Evolutionary conservation across 2,113 vertebrate genomes (phyloP), one percentile per base, ranked within the genome.

Genomic region (Cepphus grylle): DNA sequence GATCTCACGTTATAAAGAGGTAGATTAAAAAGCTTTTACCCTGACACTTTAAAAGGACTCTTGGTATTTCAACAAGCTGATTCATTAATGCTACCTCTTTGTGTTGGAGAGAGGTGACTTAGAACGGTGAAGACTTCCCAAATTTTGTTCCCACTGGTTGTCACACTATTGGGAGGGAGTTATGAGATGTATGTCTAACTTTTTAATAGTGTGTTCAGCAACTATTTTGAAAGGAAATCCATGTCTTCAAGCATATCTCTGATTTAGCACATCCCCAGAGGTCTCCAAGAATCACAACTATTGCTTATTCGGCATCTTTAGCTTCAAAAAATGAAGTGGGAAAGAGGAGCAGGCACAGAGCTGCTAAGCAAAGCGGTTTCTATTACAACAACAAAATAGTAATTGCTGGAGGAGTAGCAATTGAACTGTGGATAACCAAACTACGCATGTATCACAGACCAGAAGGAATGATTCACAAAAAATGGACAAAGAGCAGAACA

Each of bases 381-480:
- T 90, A 78, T 91, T 70, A 71, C 38, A 90, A 56, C 18, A 71
- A 3, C 29, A 32, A 50, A 77, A 43, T 47, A 69, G 45, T 30
- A 56, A 56, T 62, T 66, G 45, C 69, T 47, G 67, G 81, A 81
- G 52, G 45, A 23, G 29, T 25, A 88, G 63, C 78, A 93, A 86
- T 13, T 87, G 92, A 61, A 52, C 82, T 73, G 70, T 8, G 20
- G 61, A 40, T 94, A 96, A 88, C 27, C 50, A 89, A 94, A 86
- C 45, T 58, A 63, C 34, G 12, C 18, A 26, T 56, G 65, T 61
- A 86, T 63, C 95, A 96, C 89, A 66, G 34, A 62, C 36, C 40
- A 91, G 45, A 42, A 78, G 23, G 82, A 97, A 94, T 56, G 66
- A 94, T 86, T 95, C 80, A 82, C 36, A 92, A 92, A 93, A 94